These are phyloP conservation scores for Furcula furcula DNA, from an alignment of 2,888 invertebrate species.

Conservation along the genomic window DNA sequence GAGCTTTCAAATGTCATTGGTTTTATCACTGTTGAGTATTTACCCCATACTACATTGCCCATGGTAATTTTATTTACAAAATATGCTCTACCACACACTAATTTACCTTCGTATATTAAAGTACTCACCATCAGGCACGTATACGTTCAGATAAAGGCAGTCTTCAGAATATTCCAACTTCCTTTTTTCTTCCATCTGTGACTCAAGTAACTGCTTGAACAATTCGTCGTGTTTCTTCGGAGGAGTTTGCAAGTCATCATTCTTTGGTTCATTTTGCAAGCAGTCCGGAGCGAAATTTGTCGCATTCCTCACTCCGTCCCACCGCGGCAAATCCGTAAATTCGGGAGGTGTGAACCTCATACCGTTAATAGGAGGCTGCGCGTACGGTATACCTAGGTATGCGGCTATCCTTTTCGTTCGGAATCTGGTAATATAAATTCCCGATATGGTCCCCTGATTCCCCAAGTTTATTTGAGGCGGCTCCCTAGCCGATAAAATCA, in stretches of 20 bases:
- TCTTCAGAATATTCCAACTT: constrained; percentile 84
- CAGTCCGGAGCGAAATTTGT: constrained; percentile 87
- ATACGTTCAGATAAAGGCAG: constrained; percentile 90
- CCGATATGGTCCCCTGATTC: constrained; percentile 87
- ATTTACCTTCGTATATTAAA: no score
- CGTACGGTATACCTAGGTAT: constrained; percentile 91
- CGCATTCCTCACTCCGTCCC: constrained; percentile 88
- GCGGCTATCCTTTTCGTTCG: constrained; percentile 87
- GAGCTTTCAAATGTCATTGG: no score
- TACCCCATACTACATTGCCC: no score
- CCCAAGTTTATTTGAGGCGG: constrained; percentile 85
- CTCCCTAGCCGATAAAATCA: constrained; percentile 76
- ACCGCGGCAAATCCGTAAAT: constrained; percentile 84
- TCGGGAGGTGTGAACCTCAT: constrained; percentile 87
- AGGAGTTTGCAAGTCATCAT: constrained; percentile 63
- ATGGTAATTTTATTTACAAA: no score
- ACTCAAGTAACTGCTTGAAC: constrained; percentile 82
- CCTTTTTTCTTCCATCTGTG: constrained; percentile 71
- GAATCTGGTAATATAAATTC: constrained; percentile 87
- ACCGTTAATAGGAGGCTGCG: constrained; percentile 84
- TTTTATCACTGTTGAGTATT: no score
- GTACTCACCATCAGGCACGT: constrained; percentile 89
- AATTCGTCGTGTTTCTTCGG: constrained; percentile 84
- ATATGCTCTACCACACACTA: no score
- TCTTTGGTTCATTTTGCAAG: constrained; percentile 83